phyloP scores from a whole-genome alignment of 2,113 vertebrate genomes.

The Corydoras sp. region DNA sequence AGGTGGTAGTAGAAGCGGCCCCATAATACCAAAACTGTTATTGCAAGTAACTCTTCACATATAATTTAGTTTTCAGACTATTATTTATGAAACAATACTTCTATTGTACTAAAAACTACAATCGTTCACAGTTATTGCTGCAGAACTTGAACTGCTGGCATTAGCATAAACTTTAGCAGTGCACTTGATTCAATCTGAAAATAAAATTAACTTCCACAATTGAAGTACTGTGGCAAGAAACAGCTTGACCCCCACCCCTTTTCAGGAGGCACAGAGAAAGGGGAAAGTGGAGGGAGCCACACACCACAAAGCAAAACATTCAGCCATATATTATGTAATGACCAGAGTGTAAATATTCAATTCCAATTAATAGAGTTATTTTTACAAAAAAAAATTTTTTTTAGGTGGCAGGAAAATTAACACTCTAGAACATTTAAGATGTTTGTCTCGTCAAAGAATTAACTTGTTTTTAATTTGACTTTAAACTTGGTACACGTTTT shows the following conservation, averaged over 20 bases:
- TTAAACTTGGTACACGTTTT: too few species aligned
- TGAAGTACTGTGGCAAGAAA: slow-evolving; percentile 19
- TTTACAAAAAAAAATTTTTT: too few species aligned
- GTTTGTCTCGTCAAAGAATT: too few species aligned
- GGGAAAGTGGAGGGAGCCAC: not conserved
- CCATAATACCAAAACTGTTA: too few species aligned
- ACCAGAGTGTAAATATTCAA: not conserved
- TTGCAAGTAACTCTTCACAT: too few species aligned
- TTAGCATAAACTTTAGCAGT: not conserved
- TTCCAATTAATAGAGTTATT: too few species aligned
- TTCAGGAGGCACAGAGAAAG: slow-evolving; percentile 31
- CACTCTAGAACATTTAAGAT: too few species aligned
- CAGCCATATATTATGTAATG: slow-evolving; percentile 38
- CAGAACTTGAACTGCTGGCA: slow-evolving; percentile 4
- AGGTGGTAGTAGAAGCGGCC: too few species aligned
- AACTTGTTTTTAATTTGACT: too few species aligned
- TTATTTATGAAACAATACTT: not conserved
- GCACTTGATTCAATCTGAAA: slow-evolving; percentile 11
- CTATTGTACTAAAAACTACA: not conserved
- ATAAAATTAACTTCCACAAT: slow-evolving; percentile 26
- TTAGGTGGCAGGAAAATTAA: too few species aligned
- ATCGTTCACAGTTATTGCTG: not conserved
- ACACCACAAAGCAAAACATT: slow-evolving; percentile 35
- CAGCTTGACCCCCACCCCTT: slow-evolving; percentile 2
- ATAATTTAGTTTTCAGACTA: not conserved